Evolutionary conservation across 1,140 invertebrate genomes (phyloP).

Genomic region (Penaeus vannamei): DNA sequence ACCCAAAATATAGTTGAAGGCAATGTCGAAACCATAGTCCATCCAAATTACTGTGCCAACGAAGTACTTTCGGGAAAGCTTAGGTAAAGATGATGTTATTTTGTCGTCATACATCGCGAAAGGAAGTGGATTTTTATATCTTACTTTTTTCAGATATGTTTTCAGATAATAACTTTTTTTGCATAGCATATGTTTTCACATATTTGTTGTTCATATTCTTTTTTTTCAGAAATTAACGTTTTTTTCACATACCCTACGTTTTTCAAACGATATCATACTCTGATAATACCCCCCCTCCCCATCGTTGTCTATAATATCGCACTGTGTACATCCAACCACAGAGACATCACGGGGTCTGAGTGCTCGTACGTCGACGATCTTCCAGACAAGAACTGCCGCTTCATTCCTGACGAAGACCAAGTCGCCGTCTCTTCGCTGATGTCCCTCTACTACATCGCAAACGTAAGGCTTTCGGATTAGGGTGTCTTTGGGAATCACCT

Average conservation of each 20-base stretch:
- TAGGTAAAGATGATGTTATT: too few relatives aligned
- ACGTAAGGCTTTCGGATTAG: background rate
- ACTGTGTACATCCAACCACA: background rate
- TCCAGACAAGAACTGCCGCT: constrained; percentile 37
- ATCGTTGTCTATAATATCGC: background rate
- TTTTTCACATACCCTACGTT: too few relatives aligned
- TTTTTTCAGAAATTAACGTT: too few relatives aligned
- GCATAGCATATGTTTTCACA: too few relatives aligned
- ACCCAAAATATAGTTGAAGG: constrained; percentile 9
- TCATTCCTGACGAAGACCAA: background rate
- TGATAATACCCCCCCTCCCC: too few relatives aligned
- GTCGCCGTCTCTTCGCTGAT: constrained; percentile 16
- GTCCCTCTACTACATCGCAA: constrained; percentile 16
- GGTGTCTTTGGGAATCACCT: too few relatives aligned
- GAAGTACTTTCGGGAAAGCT: background rate
- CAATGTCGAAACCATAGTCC: background rate
- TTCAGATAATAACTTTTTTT: too few relatives aligned
- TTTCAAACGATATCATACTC: too few relatives aligned
- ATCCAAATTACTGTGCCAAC: constrained; percentile 64
- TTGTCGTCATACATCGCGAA: too few relatives aligned
- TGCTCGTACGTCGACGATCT: background rate
- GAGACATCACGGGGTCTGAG: background rate
- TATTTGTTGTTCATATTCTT: too few relatives aligned
- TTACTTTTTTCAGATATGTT: background rate
- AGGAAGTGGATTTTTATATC: too few relatives aligned